Conservation (phyloP, 2,113 vertebrate species). For the Galbula dea region DNA sequence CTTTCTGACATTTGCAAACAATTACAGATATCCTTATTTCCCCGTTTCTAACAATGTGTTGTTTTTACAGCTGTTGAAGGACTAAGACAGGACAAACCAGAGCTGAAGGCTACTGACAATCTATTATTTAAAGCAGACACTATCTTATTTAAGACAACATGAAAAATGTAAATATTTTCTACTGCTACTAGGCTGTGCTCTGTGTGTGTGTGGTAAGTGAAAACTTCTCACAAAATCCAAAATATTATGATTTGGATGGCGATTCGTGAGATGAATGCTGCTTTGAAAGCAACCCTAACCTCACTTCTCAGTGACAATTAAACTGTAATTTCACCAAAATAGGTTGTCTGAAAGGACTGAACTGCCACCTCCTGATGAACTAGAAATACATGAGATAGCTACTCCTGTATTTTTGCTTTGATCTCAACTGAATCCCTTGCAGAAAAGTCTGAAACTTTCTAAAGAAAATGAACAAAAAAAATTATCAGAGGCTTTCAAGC, state of each 20-base stretch:
- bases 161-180: constrained; percentile 5
- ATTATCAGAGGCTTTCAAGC: background rate
- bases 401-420: background rate
- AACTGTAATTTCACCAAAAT: background rate
- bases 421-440: background rate
- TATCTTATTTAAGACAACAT: constrained; percentile 46
- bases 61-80: constrained; percentile 62
- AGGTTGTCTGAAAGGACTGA: background rate
- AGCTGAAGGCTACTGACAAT: background rate
- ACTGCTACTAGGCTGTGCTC: background rate
- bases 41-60: background rate
- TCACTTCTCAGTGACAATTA: background rate
- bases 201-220: constrained; percentile 7
- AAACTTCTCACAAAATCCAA: background rate
- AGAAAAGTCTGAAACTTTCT: background rate
- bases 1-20: background rate
- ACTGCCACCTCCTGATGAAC: background rate
- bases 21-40: background rate
- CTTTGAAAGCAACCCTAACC: background rate
- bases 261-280: background rate
- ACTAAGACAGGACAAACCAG: background rate
- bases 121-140: constrained; percentile 61
- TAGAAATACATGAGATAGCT: background rate
- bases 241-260: background rate
- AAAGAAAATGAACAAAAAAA: background rate